A percentile compares a stretch with the other conserved stretches of the same genome.
phyloP scores from a whole-genome alignment of 2,113 vertebrate species.

The Brienomyrus longianalis region DNA sequence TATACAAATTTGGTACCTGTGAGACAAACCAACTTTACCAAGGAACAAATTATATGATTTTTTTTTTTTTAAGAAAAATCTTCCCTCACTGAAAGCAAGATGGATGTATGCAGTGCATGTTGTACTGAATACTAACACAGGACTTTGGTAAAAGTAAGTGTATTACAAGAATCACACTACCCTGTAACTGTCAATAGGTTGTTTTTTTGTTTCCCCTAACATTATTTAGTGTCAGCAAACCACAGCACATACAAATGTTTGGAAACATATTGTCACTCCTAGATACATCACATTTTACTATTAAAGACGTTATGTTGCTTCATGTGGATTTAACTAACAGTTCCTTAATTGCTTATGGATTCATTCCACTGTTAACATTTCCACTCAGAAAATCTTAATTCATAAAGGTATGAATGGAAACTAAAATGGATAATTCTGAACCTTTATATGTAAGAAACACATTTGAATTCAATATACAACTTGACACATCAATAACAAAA shows the following conservation, averaged over 20 bases:
- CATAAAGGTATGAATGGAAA: background rate
- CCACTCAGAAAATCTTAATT: background rate
- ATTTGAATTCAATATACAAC: background rate
- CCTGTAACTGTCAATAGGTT: background rate
- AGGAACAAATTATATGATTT: background rate
- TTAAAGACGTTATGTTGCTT: background rate
- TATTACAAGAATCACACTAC: background rate
- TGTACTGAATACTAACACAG: background rate
- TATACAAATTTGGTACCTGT: conserved; percentile 1
- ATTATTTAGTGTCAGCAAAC: background rate
- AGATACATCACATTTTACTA: background rate
- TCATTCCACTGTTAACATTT: background rate
- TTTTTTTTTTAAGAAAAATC: background rate
- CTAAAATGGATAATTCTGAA: background rate
- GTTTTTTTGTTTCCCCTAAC: background rate
- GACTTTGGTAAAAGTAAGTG: background rate
- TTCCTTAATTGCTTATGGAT: background rate
- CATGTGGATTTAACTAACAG: background rate
- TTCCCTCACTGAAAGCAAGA: background rate
- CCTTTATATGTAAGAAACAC: background rate
- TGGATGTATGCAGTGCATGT: background rate
- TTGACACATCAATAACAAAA: background rate
- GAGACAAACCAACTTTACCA: background rate
- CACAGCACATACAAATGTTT: background rate
- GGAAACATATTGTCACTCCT: background rate